Conservation (phyloP, 1,140 invertebrate species). For the Druon quercuslanigerum region DNA sequence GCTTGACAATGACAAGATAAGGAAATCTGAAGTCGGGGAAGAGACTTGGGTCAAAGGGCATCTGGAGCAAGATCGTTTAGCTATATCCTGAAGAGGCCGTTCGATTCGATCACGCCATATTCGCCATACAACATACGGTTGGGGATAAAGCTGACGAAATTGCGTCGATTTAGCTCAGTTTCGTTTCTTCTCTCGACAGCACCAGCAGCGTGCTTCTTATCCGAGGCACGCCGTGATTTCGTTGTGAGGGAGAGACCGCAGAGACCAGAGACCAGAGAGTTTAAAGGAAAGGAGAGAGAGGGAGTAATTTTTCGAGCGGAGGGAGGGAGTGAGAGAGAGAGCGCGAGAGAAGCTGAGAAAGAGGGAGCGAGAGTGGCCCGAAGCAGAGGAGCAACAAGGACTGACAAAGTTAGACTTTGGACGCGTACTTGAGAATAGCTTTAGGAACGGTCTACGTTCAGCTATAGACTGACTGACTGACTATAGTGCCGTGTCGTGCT, state of each 20-base stretch:
- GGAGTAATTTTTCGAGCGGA: constrained; percentile 39
- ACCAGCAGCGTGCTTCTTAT: constrained; percentile 2
- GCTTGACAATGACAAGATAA: background rate
- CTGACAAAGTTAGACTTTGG: constrained; percentile 44
- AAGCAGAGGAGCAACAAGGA: background rate
- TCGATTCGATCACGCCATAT: constrained; percentile 41
- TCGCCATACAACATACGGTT: constrained; percentile 1
- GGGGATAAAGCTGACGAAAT: constrained; percentile 64
- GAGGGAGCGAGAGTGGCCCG: constrained; percentile 20
- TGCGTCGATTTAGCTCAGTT: constrained; percentile 58
- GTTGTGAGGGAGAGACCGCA: constrained; percentile 4
- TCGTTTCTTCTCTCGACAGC: constrained; percentile 34
- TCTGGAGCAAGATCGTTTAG: constrained; percentile 32
- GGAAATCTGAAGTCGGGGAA: constrained; percentile 12
- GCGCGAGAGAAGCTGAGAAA: constrained; percentile 45
- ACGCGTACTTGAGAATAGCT: constrained; percentile 23
- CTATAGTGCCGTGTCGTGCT: constrained; percentile 38
- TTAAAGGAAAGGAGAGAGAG: constrained; percentile 22
- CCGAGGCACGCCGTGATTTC: constrained; percentile 1
- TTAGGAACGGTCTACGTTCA: constrained; percentile 1
- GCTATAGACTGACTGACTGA: constrained; percentile 11
- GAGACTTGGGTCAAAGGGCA: constrained; percentile 46
- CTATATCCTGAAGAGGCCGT: constrained; percentile 20
- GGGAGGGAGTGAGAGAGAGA: constrained; percentile 29
- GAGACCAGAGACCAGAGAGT: constrained; percentile 23